Evolutionary conservation across 2,888 invertebrate species (phyloP).

Genomic region (Melanostoma scalare): DNA sequence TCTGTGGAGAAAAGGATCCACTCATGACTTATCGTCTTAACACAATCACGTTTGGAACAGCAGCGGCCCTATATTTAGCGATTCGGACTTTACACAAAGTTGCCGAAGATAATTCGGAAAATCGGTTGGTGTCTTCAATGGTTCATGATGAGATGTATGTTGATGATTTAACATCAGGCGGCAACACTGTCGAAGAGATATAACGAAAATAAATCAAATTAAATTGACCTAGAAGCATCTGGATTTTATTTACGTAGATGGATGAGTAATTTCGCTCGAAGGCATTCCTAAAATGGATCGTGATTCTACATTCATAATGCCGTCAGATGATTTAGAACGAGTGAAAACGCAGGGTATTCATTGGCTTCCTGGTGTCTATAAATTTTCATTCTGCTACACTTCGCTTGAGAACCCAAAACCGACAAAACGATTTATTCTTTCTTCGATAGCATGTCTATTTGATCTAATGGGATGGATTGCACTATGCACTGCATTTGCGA

Average conservation of each 20-base stretch:
- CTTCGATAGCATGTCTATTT: not conserved
- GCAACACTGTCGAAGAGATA: not conserved
- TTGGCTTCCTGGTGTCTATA: too few relatives aligned
- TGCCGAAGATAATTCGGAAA: not conserved
- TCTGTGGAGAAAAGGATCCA: too few relatives aligned
- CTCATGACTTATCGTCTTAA: too few relatives aligned
- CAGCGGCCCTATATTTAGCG: not conserved
- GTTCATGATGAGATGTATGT: not conserved
- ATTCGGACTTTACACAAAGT: not conserved
- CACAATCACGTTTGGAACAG: too few relatives aligned
- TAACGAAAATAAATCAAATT: not conserved
- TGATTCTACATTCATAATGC: not conserved
- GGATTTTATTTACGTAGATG: too few relatives aligned
- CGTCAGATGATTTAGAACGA: not conserved
- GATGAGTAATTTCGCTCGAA: too few relatives aligned
- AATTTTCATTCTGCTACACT: not conserved
- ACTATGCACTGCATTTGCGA: not conserved
- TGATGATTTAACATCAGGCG: not conserved
- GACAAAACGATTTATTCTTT: not conserved
- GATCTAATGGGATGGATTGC: constrained; percentile 1
- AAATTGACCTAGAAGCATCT: not conserved
- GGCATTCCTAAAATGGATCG: too few relatives aligned
- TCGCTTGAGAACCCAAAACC: not conserved
- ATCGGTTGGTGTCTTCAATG: not conserved
- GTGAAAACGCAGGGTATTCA: not conserved